Evolutionary conservation across 2,113 vertebrate species (phyloP).

Genomic region (Puntigrus tetrazona): DNA sequence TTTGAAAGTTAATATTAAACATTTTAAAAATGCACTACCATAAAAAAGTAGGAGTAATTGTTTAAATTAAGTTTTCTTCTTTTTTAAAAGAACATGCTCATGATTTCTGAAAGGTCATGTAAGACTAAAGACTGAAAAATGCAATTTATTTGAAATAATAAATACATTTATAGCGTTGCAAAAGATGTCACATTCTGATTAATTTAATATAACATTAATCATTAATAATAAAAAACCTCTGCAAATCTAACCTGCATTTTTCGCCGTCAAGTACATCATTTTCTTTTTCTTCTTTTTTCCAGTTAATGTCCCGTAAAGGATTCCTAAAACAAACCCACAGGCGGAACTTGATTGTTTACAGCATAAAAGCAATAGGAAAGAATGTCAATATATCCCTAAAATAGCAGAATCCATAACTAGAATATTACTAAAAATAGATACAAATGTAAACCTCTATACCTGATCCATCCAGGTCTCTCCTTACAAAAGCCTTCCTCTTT

Average conservation of each 20-base stretch:
- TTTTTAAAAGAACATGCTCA: too few relatives aligned
- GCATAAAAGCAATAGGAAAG: background rate
- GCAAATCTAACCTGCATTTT: constrained; percentile 87
- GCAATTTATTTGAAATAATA: background rate
- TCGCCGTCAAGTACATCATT: constrained; percentile 98
- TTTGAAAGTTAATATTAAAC: background rate
- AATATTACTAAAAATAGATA: background rate
- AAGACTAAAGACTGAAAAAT: background rate
- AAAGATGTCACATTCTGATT: background rate
- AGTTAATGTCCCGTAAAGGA: constrained; percentile 89
- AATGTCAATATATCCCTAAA: background rate
- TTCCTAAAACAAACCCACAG: constrained; percentile 72
- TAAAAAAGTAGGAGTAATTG: too few relatives aligned
- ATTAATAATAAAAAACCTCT: background rate
- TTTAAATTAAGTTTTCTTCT: too few relatives aligned
- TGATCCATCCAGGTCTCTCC: constrained; percentile 88
- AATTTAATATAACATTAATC: background rate
- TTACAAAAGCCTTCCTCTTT: constrained; percentile 98
- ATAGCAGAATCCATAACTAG: background rate
- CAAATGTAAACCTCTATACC: constrained; percentile 64
- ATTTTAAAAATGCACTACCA: background rate
- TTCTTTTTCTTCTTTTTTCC: constrained; percentile 98
- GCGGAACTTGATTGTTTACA: background rate
- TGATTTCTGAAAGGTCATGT: too few relatives aligned
- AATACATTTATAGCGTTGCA: too few relatives aligned